Base-by-base conservation (phyloP, 1,140 invertebrate species). In the Drosophila bipectinata region DNA sequence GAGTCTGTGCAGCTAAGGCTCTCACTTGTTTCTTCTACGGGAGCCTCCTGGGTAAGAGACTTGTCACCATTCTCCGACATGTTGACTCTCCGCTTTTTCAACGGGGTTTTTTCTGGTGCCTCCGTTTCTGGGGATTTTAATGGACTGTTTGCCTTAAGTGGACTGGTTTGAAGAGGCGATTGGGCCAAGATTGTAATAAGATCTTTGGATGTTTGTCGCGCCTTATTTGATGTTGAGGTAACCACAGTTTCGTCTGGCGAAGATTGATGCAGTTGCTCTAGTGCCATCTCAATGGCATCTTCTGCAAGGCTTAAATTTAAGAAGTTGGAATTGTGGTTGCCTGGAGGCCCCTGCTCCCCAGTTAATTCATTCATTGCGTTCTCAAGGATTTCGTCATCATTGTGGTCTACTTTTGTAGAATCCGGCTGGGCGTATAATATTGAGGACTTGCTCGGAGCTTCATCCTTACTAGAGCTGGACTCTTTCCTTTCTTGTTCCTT, bases 341-440 rank as follows among this genome's bases (percentile, higher is more conserved):
- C 57, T 1, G 44, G 24, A 6, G 24, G 6, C 14, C 8, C 15
- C 10, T 28, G 28, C 12, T 63, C 39, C 3, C 21, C 67, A 5
- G 44, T 51, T 6, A 60, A 12, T 7, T 52, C 21, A 37, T 49
- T 63, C 37, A 76, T 48, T 2, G 54, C 53, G 10, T 45, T 37
- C 41, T 76, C 60, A 6, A 48, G 51, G 14, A 39, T 52, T 26
- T 56, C 15, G 2, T 77, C 81, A 12, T 83, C 80, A 10, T 41
- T 78, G 10, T 88, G 71, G 28, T 88, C 82, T 8, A 78, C 12
- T 45, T 82, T 76, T 2, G 83, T 87, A 5, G 82, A 87, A 37
- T 87, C 82, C 3, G 82, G 82, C 21, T 79, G 71, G 3, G 75
- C 82, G 41, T 79, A 88, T 39, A 87, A 61, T 8, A 87, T 53